Percentiles rank a stretch among this genome's conserved stretches.
phyloP scores from a whole-genome alignment of 2,113 vertebrate genomes.

The Hydrochoerus hydrochaeris region DNA sequence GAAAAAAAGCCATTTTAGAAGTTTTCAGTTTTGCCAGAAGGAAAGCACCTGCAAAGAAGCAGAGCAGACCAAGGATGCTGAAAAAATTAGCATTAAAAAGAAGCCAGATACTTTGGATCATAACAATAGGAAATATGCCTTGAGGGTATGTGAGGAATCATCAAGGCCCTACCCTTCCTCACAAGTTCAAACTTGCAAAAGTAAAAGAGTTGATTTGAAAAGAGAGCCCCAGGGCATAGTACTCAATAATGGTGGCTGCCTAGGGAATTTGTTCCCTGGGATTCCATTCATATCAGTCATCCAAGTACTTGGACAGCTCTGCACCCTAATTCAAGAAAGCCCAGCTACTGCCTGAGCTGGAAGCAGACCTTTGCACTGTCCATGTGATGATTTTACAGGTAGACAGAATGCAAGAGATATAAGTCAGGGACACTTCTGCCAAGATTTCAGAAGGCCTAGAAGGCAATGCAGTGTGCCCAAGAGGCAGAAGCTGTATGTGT shows the following conservation, averaged over 20 bases:
- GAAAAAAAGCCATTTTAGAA: not conserved
- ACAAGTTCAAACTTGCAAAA: not conserved
- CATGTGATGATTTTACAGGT: not conserved
- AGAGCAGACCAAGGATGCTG: not conserved
- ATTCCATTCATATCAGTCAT: not conserved
- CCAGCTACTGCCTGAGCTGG: not conserved
- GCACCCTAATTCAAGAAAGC: not conserved
- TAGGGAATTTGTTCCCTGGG: not conserved
- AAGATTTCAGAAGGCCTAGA: not conserved
- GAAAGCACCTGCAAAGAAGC: not conserved
- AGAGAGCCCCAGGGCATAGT: not conserved
- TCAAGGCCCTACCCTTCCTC: not conserved
- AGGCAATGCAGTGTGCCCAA: not conserved
- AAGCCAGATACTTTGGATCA: not conserved
- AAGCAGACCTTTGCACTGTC: not conserved
- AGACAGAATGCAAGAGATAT: not conserved
- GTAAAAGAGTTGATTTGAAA: not conserved
- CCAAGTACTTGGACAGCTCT: not conserved
- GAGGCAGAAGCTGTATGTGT: not conserved
- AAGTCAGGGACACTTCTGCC: not conserved
- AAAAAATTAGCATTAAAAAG: not conserved
- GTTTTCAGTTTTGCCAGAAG: not conserved
- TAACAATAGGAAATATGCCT: not conserved
- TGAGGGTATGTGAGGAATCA: not conserved
- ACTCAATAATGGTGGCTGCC: not conserved